Evolutionary conservation across 2,113 vertebrate species (phyloP).

Genomic region (Mesitornis unicolor): DNA sequence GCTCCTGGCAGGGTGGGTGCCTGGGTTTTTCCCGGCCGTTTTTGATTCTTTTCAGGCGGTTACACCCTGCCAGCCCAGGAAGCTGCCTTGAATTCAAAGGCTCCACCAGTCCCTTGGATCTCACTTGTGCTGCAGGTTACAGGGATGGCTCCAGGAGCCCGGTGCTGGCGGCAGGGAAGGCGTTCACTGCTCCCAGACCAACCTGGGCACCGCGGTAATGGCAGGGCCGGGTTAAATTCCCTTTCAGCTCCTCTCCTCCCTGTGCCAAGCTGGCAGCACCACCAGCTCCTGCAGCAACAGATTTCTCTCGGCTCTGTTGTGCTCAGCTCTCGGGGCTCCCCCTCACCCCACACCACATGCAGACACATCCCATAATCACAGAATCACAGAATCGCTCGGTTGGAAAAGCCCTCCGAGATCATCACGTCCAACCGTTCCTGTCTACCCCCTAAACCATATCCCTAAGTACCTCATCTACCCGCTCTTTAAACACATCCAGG

Average conservation of each 20-base stretch:
- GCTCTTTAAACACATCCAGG: too few relatives aligned
- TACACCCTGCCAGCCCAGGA: conserved; percentile 41
- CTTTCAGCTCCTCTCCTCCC: background rate
- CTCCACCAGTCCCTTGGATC: background rate
- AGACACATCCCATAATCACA: background rate
- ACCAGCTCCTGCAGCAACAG: background rate
- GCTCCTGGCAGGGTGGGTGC: conserved; percentile 54
- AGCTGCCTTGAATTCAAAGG: conserved; percentile 36
- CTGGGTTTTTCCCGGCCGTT: conserved; percentile 24
- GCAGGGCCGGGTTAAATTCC: background rate
- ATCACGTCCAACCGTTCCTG: too few relatives aligned
- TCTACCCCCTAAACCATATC: too few relatives aligned
- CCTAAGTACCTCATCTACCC: too few relatives aligned
- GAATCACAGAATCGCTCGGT: too few relatives aligned
- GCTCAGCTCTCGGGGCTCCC: background rate
- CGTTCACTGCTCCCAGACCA: background rate
- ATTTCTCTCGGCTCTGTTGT: background rate
- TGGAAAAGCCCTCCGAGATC: too few relatives aligned
- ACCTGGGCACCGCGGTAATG: background rate
- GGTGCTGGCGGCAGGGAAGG: background rate
- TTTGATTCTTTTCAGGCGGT: conserved; percentile 32
- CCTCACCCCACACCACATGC: rapidly evolving
- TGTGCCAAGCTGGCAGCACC: background rate
- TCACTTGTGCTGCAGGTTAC: background rate
- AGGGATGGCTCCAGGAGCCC: rapidly evolving